Base-by-base conservation (phyloP, 2,113 vertebrate genomes). In the Marmota flaviventris region DNA sequence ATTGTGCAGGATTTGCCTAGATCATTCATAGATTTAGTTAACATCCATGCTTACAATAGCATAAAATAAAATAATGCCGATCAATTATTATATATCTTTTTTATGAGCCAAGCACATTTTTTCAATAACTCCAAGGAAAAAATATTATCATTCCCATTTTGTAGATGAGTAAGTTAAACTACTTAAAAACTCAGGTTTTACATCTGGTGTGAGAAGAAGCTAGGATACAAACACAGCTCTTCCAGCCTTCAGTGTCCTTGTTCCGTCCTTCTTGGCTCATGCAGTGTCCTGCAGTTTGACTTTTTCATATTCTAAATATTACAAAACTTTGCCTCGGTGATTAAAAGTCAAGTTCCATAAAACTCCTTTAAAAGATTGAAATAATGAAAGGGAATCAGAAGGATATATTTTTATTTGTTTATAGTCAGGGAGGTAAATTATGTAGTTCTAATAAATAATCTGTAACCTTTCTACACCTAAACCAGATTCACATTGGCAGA, bases 171-270 rank as follows among this genome's bases (percentile, higher is more conserved):
- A 39, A 73, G 27, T 16, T 82, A 20, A 77, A 14, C 65, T 25
- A 32, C 20, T 53, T 14, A 45, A 63, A 73, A 32, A 20, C 5
- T 9, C n/a, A 67, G 20, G 2, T 63, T 27, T 45, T 9, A 17
- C 0, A 37, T 0, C n/a, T 25, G 13, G 27, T 2, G 0, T 1
- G 17, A 67, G 45, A 58, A 29, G 0, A 3, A 48, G 14, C 22
- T 22, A 4, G 3, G 0, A 14, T 8, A 14, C 9, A 29, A 2
- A 11, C 5, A 2, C 0, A 27, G 2, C 2, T 51, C 5, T 63
- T 5, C 12, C 22, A 75, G 29, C 32, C 34, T 76, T 12, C 45
- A 37, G 8, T 3, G 2, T 5, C 2, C 32, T 14, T 4, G 37
- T 13, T 14, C 0, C 3, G 1, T 53, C 39, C 45, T 12, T 72